Evolutionary conservation across 2,797 vertebrate genomes (phyloP).

Genomic region (Macroramphosus scolopax): DNA sequence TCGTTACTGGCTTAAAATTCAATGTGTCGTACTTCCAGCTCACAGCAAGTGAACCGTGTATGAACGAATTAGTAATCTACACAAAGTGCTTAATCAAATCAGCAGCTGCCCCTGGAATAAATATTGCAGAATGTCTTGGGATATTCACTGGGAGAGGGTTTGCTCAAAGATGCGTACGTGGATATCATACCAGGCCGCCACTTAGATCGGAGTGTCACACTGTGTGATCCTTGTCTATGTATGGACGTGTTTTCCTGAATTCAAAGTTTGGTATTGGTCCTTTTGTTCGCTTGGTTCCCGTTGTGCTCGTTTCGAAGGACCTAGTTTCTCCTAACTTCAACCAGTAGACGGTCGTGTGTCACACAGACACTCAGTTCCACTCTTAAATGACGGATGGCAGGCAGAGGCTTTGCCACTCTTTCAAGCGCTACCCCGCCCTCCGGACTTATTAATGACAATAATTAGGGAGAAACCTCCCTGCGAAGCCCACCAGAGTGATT

Average conservation of each 20-base stretch:
- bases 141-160: constrained; percentile 57
- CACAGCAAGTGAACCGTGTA: constrained; percentile 87
- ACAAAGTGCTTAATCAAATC: constrained; percentile 82
- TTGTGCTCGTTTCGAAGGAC: too few relatives aligned
- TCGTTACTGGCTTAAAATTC: constrained; percentile 90
- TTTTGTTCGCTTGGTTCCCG: too few relatives aligned
- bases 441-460: constrained; percentile 82
- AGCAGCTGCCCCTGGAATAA: constrained; percentile 74
- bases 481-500: constrained; percentile 78
- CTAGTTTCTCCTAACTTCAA: constrained; percentile 8
- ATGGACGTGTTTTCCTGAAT: not conserved
- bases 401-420: constrained; percentile 67
- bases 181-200: constrained; percentile 53
- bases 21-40: constrained; percentile 91
- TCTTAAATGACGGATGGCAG: constrained; percentile 72
- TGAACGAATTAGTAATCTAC: constrained; percentile 82
- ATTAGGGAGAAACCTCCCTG: constrained; percentile 79
- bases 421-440: constrained; percentile 70
- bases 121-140: constrained; percentile 73
- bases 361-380: constrained; percentile 46
- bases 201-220: constrained; percentile 41
- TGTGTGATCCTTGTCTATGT: constrained; percentile 16
- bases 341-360: constrained; percentile 25
- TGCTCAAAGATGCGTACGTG: constrained; percentile 57
- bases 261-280: not conserved